Evolutionary conservation across 2,113 vertebrate species (phyloP), one percentile per base, ranked within the genome.

Genomic region (Pygoscelis adeliae): DNA sequence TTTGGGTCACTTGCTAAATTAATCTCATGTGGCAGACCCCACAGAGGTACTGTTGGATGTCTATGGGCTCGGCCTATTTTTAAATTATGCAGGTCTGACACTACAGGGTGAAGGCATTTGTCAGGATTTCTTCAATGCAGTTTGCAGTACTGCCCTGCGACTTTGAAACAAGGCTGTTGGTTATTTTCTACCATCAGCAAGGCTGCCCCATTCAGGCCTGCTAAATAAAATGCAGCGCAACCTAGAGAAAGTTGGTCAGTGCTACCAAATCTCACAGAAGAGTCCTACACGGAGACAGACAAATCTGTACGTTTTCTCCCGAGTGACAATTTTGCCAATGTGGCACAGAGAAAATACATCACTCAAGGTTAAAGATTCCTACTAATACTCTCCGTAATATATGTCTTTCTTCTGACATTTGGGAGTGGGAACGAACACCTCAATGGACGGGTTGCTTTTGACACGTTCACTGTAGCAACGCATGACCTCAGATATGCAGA

Each of bases 1-100:
- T 98, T 72, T 97, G 97, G 97, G 98, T 98, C 98, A 98, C 85
- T 97, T 97, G 95, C 96, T 97, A 95, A 83, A 97, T 98, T 97
- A 98, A 96, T 80, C 80, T 91, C 97, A 91, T 81, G 90, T 95
- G 98, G 96, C 89, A 92, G 80, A 84, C 90, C 96, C 96, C 93
- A 59, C 26, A 82, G 90, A 96, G 70, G 87, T 94, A 91, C 92
- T 69, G 92, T 50, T 12, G 36, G 93, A 90, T 13, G 47, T 52
- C 36, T 13, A 88, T 3, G 25, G 65, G 87, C 50, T 93, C 66
- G 0, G 55, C 53, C 87, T 94, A 30, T 62, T 94, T 93, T 91
- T 83, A 94, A 97, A 65, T 84, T 4, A 95, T 65, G 71, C 78
- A 94, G 89, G 61, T 46, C 88, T 96, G 83, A 87, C 61, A 62